Evolutionary conservation across 1,140 invertebrate species (phyloP), one percentile per base, ranked within the genome.

Genomic region (Drosophila triauraria): DNA sequence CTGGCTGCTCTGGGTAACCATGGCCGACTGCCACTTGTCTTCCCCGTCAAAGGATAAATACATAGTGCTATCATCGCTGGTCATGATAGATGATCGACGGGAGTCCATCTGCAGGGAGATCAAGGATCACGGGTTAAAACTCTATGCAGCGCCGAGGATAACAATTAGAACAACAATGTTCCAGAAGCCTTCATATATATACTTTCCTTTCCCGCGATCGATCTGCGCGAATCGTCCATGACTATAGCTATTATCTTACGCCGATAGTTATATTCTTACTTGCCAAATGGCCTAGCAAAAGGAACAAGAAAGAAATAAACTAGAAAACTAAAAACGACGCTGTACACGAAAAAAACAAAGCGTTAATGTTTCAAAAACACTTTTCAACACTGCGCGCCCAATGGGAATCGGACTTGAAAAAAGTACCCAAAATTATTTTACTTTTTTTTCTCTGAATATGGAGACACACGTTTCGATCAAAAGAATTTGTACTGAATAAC

Each of bases 41-140:
- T 91, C 81, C 4, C 72, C 57, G 43, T 82, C 91, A 56, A 92
- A 92, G 50, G 91, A 92, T 25, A 92, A 80, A 70, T 92, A 92
- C 85, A 92, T 86, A 27, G 75, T 79, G 32, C 86, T 91, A 8
- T 91, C 86, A 51, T 90, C 85, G 30, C 32, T 74, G 20, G 67
- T 35, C 32, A 65, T 62, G 35, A 82, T 62, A 8, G 82, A 81
- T 6, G 61, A 53, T 3, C 71, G 75, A 8, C 82, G 76, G 4
- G 86, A 80, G 46, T 90, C 80, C 1, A 32, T 46, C 67, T 70
- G 67, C 12, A 53, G 12, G 4, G 13, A 17, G 9, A 23, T 8
- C 4, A 0, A 27, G 9, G 3, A 20, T 20, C 20, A 20, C 20
- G 20, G 2, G 2, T 69, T 30, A 53, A 54, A 38, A 54, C 17